Conservation (phyloP, 2,113 vertebrate species). For the Mystacornis crossleyi region DNA sequence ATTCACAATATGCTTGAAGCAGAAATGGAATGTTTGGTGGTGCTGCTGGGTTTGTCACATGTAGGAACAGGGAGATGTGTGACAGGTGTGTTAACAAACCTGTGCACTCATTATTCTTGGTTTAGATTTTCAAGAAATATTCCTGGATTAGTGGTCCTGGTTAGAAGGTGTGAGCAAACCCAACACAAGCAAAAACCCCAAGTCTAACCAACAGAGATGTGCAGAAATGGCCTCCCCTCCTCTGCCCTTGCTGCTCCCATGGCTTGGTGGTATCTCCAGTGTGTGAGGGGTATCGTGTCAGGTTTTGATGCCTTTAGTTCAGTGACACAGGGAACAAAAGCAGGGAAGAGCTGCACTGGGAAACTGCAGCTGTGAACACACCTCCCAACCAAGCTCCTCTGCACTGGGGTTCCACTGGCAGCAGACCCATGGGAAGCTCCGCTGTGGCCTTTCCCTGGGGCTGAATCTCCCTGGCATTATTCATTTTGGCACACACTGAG, state of each 20-base stretch:
- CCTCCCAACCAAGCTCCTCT: background rate
- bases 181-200: background rate
- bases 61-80: background rate
- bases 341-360: background rate
- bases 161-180: background rate
- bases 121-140: background rate
- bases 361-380: background rate
- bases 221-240: background rate
- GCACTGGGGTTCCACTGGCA: background rate
- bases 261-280: background rate
- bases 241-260: background rate
- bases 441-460: background rate
- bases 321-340: background rate
- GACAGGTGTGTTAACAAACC: background rate
- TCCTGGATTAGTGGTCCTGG: background rate
- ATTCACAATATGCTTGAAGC: background rate
- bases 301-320: background rate
- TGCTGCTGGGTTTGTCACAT: background rate
- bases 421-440: background rate
- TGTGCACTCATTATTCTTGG: background rate
- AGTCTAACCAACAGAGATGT: background rate
- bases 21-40: background rate
- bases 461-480: background rate
- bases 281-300: background rate
- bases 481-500: background rate